Base-by-base conservation (phyloP, 2,113 vertebrate species). In the Sapajus apella region DNA sequence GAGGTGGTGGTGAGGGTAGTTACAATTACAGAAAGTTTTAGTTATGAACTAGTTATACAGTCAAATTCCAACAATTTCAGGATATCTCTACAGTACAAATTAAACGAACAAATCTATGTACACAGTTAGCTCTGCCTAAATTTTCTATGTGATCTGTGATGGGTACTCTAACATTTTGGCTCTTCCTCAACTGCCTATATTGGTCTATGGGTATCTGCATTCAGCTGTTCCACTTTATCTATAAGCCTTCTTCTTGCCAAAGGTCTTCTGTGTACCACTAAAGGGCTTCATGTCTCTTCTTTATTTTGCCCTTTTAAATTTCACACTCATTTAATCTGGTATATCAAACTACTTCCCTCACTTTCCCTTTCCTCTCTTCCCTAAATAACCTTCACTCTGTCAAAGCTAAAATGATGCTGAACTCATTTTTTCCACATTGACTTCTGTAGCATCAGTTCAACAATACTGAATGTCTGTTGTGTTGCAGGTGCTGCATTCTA, bases 341-440 rank as follows among this genome's bases (percentile, higher is more conserved):
- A 18, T 2, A 10, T 23, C 66, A 77, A 93, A 40, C 16, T 9
- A 45, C 7, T n/a, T 88, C 80, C 80, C 21, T 81, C 23, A 25
- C 6, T 61, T 50, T 87, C 43, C 40, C 30, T 89, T 25, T 82
- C 16, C 20, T 16, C 8, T 86, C 56, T 84, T 85, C n/a, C 32
- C 66, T 77, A 23, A 37, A 21, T 14, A 94, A 80, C 16, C 32
- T 87, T 73, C 11, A 93, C 23, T 87, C 45, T 80, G 43, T 40
- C 35, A 91, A 93, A 96, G 8, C 17, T 30, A 55, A 85, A 84
- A 77, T 20, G 37, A 37, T 23, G 61, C 13, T 25, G 17, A 89
- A 83, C 37, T 73, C 52, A 61, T 45, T 89, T 92, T 75, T 79
- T 17, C 55, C 23, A 73, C 40, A 75, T 35, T 64, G 47, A 64